A percentile compares a stretch with the other conserved stretches of the same genome.
phyloP scores from a whole-genome alignment of 1,140 invertebrate species.

The Saccostrea echinata region DNA sequence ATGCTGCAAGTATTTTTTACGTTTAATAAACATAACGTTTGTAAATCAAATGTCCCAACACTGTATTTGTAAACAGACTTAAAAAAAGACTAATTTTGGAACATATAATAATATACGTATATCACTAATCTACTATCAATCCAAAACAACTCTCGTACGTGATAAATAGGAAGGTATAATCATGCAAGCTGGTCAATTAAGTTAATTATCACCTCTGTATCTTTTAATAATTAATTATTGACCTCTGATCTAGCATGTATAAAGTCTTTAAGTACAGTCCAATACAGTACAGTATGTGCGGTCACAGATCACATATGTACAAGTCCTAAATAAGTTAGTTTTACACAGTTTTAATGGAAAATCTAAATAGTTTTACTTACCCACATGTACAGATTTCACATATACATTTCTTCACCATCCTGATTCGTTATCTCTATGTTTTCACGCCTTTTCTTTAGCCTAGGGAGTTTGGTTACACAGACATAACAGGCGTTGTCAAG shows the following conservation, averaged over 20 bases:
- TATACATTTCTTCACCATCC: constrained; percentile 74
- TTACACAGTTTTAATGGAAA: background rate
- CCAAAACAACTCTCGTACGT: too few relatives aligned
- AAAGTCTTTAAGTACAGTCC: background rate
- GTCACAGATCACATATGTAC: background rate
- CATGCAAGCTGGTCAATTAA: background rate
- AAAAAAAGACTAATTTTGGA: too few relatives aligned
- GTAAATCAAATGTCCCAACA: too few relatives aligned
- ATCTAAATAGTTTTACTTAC: constrained; percentile 65
- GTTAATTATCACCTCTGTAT: background rate
- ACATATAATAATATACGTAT: too few relatives aligned
- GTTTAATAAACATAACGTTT: too few relatives aligned
- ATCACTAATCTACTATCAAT: too few relatives aligned
- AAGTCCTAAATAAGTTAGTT: background rate
- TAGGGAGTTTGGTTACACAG: background rate
- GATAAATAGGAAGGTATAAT: too few relatives aligned
- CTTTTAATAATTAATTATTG: background rate
- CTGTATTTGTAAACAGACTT: too few relatives aligned
- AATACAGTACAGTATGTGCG: background rate
- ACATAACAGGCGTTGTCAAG: constrained; percentile 54
- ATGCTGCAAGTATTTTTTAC: too few relatives aligned
- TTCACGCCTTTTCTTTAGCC: constrained; percentile 24
- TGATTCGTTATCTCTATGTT: constrained; percentile 7
- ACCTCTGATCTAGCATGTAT: background rate
- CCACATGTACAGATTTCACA: constrained; percentile 79